These are phyloP conservation scores for Phrynocephalus forsythii DNA, from an alignment of 2,797 vertebrate genomes.

Conservation along the genomic window DNA sequence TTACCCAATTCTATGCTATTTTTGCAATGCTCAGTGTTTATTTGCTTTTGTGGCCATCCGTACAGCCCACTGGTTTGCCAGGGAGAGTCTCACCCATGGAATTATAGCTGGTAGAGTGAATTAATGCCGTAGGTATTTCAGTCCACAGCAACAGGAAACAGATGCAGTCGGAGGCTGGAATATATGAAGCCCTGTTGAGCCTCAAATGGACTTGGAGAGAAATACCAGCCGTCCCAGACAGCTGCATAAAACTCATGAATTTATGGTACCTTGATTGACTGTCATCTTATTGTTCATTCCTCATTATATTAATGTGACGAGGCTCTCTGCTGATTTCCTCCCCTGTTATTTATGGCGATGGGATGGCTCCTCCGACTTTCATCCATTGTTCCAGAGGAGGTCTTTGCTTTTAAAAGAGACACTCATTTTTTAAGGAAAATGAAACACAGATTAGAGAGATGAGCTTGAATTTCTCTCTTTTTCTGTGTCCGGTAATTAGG, in stretches of 20 bases:
- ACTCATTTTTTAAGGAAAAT: background rate
- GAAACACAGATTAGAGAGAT: background rate
- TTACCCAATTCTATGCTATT: too few species aligned
- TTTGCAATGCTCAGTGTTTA: background rate
- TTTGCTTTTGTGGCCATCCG: background rate
- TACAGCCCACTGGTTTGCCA: too few species aligned
- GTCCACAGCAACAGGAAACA: background rate
- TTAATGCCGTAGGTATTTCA: background rate
- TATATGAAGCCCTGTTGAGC: background rate
- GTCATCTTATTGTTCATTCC: slow-evolving; percentile 27
- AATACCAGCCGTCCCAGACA: slow-evolving; percentile 7
- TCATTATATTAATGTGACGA: slow-evolving; percentile 44
- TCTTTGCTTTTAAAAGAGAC: slow-evolving; percentile 4
- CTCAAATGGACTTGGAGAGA: background rate
- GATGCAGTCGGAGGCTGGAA: background rate
- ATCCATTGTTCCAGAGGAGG: background rate
- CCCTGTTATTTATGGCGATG: slow-evolving; percentile 32
- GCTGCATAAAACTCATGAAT: slow-evolving; percentile 9
- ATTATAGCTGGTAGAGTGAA: background rate
- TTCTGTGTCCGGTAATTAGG: background rate
- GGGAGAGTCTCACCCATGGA: too few species aligned
- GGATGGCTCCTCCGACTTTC: slow-evolving; percentile 4
- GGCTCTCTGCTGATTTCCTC: slow-evolving; percentile 27
- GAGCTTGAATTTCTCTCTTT: background rate
- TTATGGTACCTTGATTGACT: background rate